Conservation (phyloP, 2,888 invertebrate species). For the Trichogramma dendrolimi region DNA sequence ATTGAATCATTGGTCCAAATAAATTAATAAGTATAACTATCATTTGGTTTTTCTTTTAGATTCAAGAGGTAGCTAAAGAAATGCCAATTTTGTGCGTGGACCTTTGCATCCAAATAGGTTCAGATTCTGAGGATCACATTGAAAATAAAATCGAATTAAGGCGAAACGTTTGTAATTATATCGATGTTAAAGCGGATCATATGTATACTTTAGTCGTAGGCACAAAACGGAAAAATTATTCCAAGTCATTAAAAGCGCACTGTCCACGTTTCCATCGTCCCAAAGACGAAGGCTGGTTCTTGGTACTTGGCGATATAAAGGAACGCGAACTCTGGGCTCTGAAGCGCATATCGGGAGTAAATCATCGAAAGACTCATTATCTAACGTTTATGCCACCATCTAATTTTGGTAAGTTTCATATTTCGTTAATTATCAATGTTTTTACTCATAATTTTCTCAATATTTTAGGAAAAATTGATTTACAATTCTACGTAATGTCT, state of each 20-base stretch:
- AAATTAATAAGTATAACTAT: slow-evolving; percentile 1
- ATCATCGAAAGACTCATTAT: slow-evolving; percentile 53
- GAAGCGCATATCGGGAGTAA: slow-evolving; percentile 65
- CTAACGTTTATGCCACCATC: slow-evolving; percentile 64
- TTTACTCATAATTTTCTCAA: slow-evolving; percentile 27
- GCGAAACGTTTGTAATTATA: slow-evolving; percentile 22
- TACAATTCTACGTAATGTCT: slow-evolving; percentile 82
- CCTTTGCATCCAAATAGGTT: slow-evolving; percentile 37
- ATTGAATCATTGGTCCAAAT: not conserved
- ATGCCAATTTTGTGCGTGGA: slow-evolving; percentile 45
- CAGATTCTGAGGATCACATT: slow-evolving; percentile 22
- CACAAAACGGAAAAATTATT: slow-evolving; percentile 56
- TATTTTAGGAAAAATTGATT: slow-evolving; percentile 66
- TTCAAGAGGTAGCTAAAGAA: slow-evolving; percentile 44
- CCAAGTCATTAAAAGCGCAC: slow-evolving; percentile 61
- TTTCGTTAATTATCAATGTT: not conserved
- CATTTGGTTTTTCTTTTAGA: slow-evolving; percentile 32
- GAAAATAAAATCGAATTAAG: slow-evolving; percentile 31
- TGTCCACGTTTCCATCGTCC: slow-evolving; percentile 86
- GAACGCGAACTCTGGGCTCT: slow-evolving; percentile 73
- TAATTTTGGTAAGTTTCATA: slow-evolving; percentile 49
- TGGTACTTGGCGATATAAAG: slow-evolving; percentile 73
- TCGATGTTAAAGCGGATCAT: slow-evolving; percentile 44
- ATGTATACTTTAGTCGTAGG: slow-evolving; percentile 68
- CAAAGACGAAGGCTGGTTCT: slow-evolving; percentile 95